Percentiles rank a stretch among this genome's conserved stretches.
Conservation (phyloP, 2,113 vertebrate species). For the Peromyscus leucopus region DNA sequence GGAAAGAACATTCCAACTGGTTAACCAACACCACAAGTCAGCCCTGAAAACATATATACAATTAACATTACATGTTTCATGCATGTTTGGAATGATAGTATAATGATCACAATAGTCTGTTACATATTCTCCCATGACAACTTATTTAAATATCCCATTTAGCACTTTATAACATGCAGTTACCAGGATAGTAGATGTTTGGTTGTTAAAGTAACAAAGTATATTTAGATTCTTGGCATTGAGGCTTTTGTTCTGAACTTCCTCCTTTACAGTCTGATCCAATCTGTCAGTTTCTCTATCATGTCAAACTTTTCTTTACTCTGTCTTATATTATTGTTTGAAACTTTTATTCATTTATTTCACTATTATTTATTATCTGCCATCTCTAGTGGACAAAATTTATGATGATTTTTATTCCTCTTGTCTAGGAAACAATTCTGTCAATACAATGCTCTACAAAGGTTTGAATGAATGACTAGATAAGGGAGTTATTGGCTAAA, state of each 20-base stretch:
- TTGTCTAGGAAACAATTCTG: not conserved
- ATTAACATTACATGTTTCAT: not conserved
- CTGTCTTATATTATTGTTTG: not conserved
- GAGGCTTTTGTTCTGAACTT: not conserved
- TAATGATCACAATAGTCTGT: not conserved
- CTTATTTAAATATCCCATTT: not conserved
- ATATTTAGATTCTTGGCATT: not conserved
- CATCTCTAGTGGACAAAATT: not conserved
- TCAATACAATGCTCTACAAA: not conserved
- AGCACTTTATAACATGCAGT: not conserved
- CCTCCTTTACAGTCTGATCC: not conserved
- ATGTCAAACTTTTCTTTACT: not conserved
- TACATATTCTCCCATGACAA: not conserved
- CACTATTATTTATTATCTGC: not conserved
- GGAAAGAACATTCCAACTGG: too few relatives aligned
- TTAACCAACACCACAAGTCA: too few relatives aligned
- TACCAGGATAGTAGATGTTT: not conserved
- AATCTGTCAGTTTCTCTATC: not conserved
- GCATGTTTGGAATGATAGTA: not conserved
- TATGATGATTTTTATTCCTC: not conserved
- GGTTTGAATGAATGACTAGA: not conserved
- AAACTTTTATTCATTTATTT: constrained; percentile 16
- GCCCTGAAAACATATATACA: too few relatives aligned
- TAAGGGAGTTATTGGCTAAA: not conserved
- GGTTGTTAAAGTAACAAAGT: not conserved